Percentiles rank a stretch among this genome's conserved stretches.
Conservation (phyloP, 2,113 vertebrate species). For the Paradisaea rubra region DNA sequence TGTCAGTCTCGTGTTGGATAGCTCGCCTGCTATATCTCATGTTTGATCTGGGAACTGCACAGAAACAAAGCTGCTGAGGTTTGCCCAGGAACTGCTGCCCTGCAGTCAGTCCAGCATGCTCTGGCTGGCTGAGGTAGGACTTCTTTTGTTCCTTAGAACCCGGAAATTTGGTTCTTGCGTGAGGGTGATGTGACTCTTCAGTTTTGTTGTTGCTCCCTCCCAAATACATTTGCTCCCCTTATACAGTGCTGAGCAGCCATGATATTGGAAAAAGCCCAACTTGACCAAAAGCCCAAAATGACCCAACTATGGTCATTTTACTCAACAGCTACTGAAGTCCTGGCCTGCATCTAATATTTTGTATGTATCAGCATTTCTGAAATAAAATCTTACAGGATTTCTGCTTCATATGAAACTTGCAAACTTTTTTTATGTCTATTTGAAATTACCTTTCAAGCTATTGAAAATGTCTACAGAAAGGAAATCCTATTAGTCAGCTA, state of each 20-base stretch:
- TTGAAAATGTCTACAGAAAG: not conserved
- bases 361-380: not conserved
- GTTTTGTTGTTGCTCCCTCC: not conserved
- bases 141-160: not conserved
- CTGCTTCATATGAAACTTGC: not conserved
- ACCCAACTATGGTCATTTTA: not conserved
- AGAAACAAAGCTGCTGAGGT: not conserved
- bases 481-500: not conserved
- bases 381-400: not conserved
- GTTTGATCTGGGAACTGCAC: rapidly evolving
- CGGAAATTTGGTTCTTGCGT: not conserved
- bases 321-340: not conserved
- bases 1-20: not conserved
- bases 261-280: not conserved
- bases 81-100: not conserved
- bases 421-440: not conserved
- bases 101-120: not conserved
- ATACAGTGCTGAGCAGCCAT: not conserved
- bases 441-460: not conserved
- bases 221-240: not conserved
- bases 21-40: not conserved
- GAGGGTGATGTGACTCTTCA: not conserved
- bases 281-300: no score
- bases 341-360: not conserved
- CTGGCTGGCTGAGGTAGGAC: not conserved